phyloP scores from a whole-genome alignment of 2,113 vertebrate genomes.

The Petrocephalus zakoni region DNA sequence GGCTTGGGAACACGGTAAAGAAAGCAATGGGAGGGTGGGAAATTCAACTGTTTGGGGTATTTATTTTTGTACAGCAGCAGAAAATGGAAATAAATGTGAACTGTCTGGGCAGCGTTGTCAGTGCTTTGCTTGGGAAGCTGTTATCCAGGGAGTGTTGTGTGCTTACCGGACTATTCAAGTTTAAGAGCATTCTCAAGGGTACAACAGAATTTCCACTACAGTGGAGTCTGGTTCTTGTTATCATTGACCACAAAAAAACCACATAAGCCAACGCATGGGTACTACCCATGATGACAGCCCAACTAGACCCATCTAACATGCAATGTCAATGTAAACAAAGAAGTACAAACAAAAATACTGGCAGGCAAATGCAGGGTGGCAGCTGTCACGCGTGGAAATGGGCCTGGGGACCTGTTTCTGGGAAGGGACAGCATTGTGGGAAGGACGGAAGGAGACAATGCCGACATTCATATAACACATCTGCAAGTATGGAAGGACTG shows the following conservation, averaged over 20 bases:
- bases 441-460: neutral
- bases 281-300: neutral
- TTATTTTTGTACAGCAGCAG: neutral
- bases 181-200: neutral
- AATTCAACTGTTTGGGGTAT: neutral
- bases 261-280: neutral
- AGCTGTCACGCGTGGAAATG: neutral
- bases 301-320: neutral
- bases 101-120: neutral
- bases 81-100: conserved; percentile 11
- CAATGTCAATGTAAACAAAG: neutral
- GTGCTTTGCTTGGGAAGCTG: neutral
- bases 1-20: neutral
- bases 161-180: neutral
- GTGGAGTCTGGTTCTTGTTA: neutral
- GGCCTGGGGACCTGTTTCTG: neutral
- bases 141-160: conserved; percentile 6
- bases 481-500: neutral
- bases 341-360: neutral
- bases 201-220: neutral
- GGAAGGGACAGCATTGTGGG: neutral
- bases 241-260: neutral
- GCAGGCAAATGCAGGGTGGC: neutral
- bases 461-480: neutral
- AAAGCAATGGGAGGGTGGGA: neutral